Percentiles rank a stretch among this genome's conserved stretches.
Conservation (phyloP, 2,113 vertebrate genomes). For the Pygoscelis adeliae region DNA sequence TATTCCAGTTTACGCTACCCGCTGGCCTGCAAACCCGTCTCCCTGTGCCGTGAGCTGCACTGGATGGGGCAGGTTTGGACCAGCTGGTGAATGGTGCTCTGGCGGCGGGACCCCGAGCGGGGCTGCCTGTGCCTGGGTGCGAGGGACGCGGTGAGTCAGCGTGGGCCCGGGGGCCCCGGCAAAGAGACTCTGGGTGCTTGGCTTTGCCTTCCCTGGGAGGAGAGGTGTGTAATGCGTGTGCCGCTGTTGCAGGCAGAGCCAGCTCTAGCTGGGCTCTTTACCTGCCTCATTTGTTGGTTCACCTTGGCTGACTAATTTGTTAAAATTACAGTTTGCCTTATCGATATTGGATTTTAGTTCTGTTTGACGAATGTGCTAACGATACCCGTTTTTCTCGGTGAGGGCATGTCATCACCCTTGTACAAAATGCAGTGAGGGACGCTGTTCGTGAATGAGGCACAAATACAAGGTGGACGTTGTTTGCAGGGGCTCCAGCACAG, state of each 20-base stretch:
- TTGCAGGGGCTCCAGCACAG: neutral
- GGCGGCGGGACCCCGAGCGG: neutral
- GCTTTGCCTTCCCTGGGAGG: neutral
- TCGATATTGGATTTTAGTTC: neutral
- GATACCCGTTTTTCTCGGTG: neutral
- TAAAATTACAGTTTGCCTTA: neutral
- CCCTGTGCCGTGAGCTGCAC: neutral
- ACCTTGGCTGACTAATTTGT: neutral
- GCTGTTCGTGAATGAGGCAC: neutral
- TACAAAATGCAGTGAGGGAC: neutral
- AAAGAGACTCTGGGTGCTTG: neutral
- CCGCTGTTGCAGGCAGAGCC: fast-evolving
- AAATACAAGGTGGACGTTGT: neutral
- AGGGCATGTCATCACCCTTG: neutral
- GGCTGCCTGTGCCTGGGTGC: too few species aligned
- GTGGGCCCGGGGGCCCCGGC: too few species aligned
- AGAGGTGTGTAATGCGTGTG: too few species aligned
- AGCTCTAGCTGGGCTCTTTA: neutral
- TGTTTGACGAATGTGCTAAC: neutral
- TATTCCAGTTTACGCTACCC: neutral
- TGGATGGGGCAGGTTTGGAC: neutral
- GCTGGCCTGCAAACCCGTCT: neutral
- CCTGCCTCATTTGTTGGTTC: neutral
- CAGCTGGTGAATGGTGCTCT: neutral
- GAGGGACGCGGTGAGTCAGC: neutral